Conservation (phyloP, 2,113 vertebrate species). For the Protobothrops mucrosquamatus region DNA sequence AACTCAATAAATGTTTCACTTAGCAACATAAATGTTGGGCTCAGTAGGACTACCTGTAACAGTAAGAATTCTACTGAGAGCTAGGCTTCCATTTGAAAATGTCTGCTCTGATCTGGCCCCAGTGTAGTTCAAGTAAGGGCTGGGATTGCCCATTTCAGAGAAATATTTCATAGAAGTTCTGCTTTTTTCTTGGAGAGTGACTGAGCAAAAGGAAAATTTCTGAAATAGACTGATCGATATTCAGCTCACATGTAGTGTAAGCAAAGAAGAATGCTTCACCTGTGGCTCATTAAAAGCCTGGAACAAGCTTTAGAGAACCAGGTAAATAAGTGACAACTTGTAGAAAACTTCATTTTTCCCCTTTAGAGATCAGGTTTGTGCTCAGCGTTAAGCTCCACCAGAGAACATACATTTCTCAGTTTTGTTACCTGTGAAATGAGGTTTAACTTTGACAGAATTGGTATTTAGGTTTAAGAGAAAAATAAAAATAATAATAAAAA, state of each 20-base stretch:
- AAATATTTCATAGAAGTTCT: not conserved
- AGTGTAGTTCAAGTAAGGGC: not conserved
- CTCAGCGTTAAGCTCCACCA: not conserved
- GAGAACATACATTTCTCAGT: not conserved
- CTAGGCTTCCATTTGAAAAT: not conserved
- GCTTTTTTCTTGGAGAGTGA: not conserved
- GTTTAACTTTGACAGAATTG: not conserved
- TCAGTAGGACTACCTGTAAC: too few species aligned
- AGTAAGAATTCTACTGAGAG: not conserved
- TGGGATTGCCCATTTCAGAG: not conserved
- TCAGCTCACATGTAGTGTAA: not conserved
- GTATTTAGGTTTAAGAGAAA: not conserved
- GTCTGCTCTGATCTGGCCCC: not conserved
- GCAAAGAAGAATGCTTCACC: not conserved
- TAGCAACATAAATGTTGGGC: too few species aligned
- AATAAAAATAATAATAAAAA: not conserved
- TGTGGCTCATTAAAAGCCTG: not conserved
- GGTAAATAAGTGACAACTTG: not conserved
- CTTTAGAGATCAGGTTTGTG: not conserved
- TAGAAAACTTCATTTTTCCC: not conserved
- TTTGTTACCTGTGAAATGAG: not conserved
- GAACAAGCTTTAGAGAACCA: not conserved
- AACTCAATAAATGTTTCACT: too few species aligned
- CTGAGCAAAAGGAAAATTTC: not conserved
- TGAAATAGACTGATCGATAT: not conserved